These are phyloP conservation scores for Rhopalosiphum nymphaeae DNA, from an alignment of 2,888 invertebrate species.

Conservation along the genomic window DNA sequence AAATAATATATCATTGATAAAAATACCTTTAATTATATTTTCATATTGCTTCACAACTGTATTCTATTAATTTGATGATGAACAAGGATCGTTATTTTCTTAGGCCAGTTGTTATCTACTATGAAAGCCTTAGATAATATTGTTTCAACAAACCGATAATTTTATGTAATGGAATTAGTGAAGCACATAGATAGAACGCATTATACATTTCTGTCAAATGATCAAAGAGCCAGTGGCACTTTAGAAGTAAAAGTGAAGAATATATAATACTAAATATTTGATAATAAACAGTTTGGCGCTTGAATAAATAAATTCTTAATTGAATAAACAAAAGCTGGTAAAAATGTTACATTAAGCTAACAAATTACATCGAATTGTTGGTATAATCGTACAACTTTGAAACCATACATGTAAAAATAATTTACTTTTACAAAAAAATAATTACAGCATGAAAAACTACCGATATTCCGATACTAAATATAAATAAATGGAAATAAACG, in stretches of 20 bases:
- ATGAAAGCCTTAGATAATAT: background rate
- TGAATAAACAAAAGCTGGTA: background rate
- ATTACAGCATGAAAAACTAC: background rate
- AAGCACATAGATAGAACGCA: background rate
- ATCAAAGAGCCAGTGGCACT: background rate
- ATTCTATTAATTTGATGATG: background rate
- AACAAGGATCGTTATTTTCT: background rate
- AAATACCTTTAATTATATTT: background rate
- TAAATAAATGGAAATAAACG: background rate
- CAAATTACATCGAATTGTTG: background rate
- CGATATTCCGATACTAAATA: background rate
- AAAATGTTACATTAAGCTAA: background rate
- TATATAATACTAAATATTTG: background rate
- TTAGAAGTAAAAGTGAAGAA: background rate
- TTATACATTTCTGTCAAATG: background rate
- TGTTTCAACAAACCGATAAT: background rate
- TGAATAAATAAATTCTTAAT: background rate
- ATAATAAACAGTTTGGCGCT: background rate
- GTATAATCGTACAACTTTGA: background rate
- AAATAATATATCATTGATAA: background rate
- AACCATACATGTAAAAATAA: background rate
- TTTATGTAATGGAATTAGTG: background rate
- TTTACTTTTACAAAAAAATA: background rate
- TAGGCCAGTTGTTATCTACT: background rate
- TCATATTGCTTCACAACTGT: background rate